Evolutionary conservation across 2,888 invertebrate genomes (phyloP), one percentile per base, ranked within the genome.

Genomic region (Sisyra terminalis): DNA sequence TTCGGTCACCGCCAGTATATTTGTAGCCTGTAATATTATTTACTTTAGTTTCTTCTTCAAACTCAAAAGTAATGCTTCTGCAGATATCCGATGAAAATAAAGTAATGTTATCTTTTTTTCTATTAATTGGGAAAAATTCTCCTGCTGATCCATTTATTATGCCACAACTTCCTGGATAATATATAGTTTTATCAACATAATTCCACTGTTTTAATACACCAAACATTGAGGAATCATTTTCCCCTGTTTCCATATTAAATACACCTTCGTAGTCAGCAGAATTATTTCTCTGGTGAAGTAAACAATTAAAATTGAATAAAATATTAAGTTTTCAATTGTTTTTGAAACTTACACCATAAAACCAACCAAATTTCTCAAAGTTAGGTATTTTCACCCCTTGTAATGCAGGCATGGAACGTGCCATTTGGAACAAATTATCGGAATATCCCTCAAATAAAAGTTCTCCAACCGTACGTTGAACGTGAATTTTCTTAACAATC

Each of bases 331-430:
- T 3, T 9, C 13, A 36, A 5, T 7, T 3, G 3, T 36, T 14
- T 32, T 3, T 32, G 9, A 32, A 9, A 34, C 17, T 56, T 60
- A 77, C 77, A 52, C 63, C 66, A 51, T 86, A 89, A 61, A 92
- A 90, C 78, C 88, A 82, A 9, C 85, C 92, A 56, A 92, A 89
- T 53, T 70, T 73, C 53, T 89, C 88, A 47, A 76, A 76, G 0
- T 73, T 73, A 0, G 71, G 67, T 6, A 66, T 46, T 3, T 56
- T 54, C 4, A 55, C 52, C 0, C 54, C 57, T 1, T 53, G 64
- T 16, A 72, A 66, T 1, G 70, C 57, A 0, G 75, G 73, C 43
- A 78, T 53, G 48, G 65, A 67, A 47, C 68, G 68, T 1, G 78
- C 79, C 46, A 81, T 58, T 31, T 74, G 71, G 44, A 90, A 68